Conservation (phyloP, 2,888 invertebrate genomes). For the Lingula anatina region DNA sequence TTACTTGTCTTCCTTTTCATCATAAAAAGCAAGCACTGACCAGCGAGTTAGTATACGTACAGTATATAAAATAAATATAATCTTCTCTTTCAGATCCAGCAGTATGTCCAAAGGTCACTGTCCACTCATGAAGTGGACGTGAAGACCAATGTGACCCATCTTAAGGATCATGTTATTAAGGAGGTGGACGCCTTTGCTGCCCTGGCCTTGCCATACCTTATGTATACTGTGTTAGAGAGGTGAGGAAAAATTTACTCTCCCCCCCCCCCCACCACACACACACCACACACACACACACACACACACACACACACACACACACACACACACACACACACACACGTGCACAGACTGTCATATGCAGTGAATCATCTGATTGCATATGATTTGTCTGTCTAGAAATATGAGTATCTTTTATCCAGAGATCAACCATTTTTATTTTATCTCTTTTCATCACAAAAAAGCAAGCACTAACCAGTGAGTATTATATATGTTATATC, state of each 20-base stretch:
- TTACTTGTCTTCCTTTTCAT: no score
- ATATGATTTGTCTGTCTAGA: not conserved
- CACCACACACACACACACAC: no score
- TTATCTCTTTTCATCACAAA: not conserved
- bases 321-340: not conserved
- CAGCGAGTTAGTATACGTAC: no score
- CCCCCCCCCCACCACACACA: no score
- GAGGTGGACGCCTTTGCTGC: constrained; percentile 31
- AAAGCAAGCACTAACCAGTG: not conserved
- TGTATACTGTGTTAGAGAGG: constrained; percentile 23
- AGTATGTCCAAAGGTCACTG: constrained; percentile 24
- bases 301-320: not conserved
- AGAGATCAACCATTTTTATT: not conserved
- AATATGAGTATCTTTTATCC: not conserved
- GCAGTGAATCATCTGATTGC: not conserved
- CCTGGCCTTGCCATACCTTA: constrained; percentile 25
- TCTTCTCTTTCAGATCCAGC: constrained; percentile 20
- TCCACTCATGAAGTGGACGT: constrained; percentile 20
- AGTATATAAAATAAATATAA: no score
- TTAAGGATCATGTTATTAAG: constrained; percentile 17
- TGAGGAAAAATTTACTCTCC: no score
- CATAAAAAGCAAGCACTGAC: no score
- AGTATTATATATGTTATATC: no score
- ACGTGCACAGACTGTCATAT: not conserved
- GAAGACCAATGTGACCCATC: constrained; percentile 11